Conservation (phyloP, 92 coral and sea anemone genomes). For the Epizoanthus illoricatus region DNA sequence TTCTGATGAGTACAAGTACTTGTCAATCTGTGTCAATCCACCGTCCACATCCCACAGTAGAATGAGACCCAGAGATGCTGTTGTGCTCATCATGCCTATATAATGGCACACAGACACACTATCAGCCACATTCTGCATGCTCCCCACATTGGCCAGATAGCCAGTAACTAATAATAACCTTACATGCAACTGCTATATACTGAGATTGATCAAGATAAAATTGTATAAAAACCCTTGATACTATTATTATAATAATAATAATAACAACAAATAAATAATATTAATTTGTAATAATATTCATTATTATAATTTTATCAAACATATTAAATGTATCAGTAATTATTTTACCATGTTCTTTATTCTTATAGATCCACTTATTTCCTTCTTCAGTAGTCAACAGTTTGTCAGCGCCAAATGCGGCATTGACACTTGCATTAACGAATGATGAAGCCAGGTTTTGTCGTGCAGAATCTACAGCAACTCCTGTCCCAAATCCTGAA, state of each 20-base stretch:
- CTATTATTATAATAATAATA: no score
- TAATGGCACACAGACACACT: background rate
- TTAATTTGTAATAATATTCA: no score
- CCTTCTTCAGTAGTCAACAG: slow-evolving; percentile 88
- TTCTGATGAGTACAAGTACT: slow-evolving; percentile 92
- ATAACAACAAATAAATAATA: no score
- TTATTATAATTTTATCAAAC: no score
- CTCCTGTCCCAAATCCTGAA: slow-evolving; percentile 90
- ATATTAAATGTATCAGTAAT: no score
- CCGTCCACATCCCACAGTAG: slow-evolving; percentile 99
- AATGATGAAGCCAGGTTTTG: slow-evolving; percentile 96
- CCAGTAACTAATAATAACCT: no score
- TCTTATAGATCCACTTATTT: slow-evolving; percentile 97
- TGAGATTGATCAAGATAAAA: no score
- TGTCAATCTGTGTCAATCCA: slow-evolving; percentile 97
- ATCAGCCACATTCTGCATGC: no score
- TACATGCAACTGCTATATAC: no score
- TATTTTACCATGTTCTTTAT: slow-evolving; percentile 90
- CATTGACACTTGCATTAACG: slow-evolving; percentile 96
- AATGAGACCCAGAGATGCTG: slow-evolving; percentile 95
- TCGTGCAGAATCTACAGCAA: slow-evolving; percentile 92
- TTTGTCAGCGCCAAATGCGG: slow-evolving; percentile 97
- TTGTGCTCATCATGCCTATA: slow-evolving; percentile 97
- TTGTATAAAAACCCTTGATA: no score
- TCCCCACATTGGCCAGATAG: no score